phyloP scores from a whole-genome alignment of 2,797 vertebrate species.

The Cyclopterus lumpus region DNA sequence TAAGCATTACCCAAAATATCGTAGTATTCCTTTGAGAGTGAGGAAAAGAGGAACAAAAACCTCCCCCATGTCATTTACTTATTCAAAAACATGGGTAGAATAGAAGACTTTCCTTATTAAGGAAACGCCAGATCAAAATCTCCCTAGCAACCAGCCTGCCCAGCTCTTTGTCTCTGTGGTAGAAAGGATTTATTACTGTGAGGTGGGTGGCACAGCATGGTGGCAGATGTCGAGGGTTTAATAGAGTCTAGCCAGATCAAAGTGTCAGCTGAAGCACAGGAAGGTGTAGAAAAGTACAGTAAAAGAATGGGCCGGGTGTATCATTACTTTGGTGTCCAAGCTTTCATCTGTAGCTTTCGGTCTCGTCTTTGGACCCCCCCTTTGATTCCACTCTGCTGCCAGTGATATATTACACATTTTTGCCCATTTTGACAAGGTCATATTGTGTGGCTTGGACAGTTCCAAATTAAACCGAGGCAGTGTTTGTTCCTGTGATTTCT shows the following conservation, averaged over 20 bases:
- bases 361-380: not conserved
- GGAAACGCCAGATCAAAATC: slow-evolving; percentile 28
- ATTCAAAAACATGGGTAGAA: not conserved
- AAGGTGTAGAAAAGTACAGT: slow-evolving; percentile 56
- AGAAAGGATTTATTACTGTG: slow-evolving; percentile 53
- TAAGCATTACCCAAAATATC: not conserved
- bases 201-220: slow-evolving; percentile 72
- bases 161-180: slow-evolving; percentile 43
- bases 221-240: slow-evolving; percentile 63
- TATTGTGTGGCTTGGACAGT: slow-evolving; percentile 27
- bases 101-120: slow-evolving; percentile 14
- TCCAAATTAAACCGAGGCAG: slow-evolving; percentile 49
- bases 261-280: slow-evolving; percentile 55
- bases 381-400: slow-evolving; percentile 20
- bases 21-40: not conserved
- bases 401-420: slow-evolving; percentile 35
- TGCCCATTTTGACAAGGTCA: slow-evolving; percentile 23
- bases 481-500: slow-evolving; percentile 43
- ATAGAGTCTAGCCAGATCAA: slow-evolving; percentile 71
- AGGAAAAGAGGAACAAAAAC: not conserved
- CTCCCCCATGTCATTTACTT: slow-evolving; percentile 21
- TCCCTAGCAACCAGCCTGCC: slow-evolving; percentile 41
- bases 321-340: slow-evolving; percentile 21
- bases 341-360: slow-evolving; percentile 31
- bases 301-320: slow-evolving; percentile 21